Evolutionary conservation across 1,140 invertebrate genomes (phyloP).

Genomic region (Reticulitermes speratus): DNA sequence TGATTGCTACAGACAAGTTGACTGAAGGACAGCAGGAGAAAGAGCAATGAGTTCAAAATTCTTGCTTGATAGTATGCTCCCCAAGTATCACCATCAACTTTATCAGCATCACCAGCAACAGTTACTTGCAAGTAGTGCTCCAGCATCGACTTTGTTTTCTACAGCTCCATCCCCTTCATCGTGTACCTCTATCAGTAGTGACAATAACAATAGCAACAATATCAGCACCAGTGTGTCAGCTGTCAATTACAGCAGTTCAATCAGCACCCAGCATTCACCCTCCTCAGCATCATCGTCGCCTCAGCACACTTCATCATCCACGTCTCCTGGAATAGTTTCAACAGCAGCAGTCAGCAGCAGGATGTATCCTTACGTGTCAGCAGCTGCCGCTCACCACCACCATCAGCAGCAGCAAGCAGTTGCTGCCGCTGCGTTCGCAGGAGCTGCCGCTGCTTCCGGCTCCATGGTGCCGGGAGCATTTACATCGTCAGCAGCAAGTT

Average conservation of each 20-base stretch:
- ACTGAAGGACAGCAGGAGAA: background rate
- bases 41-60: slow-evolving; percentile 87
- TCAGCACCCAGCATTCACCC: slow-evolving; percentile 46
- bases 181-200: slow-evolving; percentile 38
- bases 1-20: slow-evolving; percentile 11
- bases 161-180: slow-evolving; percentile 51
- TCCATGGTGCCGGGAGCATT: slow-evolving; percentile 68
- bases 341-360: slow-evolving; percentile 57
- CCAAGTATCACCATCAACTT: slow-evolving; percentile 81
- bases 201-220: background rate
- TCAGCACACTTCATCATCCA: slow-evolving; percentile 49
- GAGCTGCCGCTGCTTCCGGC: slow-evolving; percentile 58
- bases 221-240: slow-evolving; percentile 20
- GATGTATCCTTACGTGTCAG: slow-evolving; percentile 68
- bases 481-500: slow-evolving; percentile 47
- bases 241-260: background rate
- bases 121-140: slow-evolving; percentile 55
- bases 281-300: slow-evolving; percentile 51
- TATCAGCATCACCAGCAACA: slow-evolving; percentile 67
- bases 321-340: slow-evolving; percentile 46
- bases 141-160: slow-evolving; percentile 53
- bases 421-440: slow-evolving; percentile 64
- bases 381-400: slow-evolving; percentile 66
- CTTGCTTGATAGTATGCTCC: slow-evolving; percentile 95
- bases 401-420: slow-evolving; percentile 68